phyloP scores from a whole-genome alignment of 2,888 invertebrate genomes.

The Drosophila paramelanica region DNA sequence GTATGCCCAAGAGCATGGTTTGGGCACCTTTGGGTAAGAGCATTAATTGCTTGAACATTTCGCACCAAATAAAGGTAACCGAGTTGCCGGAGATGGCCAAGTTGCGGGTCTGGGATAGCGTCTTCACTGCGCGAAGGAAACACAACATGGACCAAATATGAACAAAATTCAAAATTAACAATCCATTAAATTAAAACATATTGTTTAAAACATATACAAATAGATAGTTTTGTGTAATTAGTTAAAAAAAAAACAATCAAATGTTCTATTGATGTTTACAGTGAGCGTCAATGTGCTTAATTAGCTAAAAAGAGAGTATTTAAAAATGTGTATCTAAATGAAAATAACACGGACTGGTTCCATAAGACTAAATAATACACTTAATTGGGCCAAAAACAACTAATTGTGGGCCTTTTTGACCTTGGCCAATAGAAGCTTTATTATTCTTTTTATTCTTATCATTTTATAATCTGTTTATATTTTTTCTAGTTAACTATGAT shows the following conservation, averaged over 20 bases:
- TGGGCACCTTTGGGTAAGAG: slow-evolving; percentile 63
- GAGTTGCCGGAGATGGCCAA: slow-evolving; percentile 80
- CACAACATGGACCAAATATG: not conserved
- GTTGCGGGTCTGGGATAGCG: slow-evolving; percentile 77
- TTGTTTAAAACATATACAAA: not conserved
- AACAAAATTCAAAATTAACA: not conserved
- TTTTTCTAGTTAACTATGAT: not conserved
- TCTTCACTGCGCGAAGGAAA: slow-evolving; percentile 51
- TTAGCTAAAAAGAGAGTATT: not conserved
- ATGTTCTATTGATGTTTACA: not conserved
- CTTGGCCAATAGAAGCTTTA: not conserved
- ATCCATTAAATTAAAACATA: slow-evolving; percentile 19
- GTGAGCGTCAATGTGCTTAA: not conserved
- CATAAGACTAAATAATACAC: not conserved
- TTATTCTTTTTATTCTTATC: not conserved
- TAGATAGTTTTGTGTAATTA: not conserved
- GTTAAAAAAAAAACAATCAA: not conserved
- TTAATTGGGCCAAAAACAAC: too few species aligned
- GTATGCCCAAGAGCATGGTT: slow-evolving; percentile 23
- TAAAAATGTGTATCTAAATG: not conserved
- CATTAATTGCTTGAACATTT: slow-evolving; percentile 79
- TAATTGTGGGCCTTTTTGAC: not conserved
- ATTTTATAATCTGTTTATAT: not conserved
- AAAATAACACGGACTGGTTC: not conserved
- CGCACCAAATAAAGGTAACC: slow-evolving; percentile 67